Evolutionary conservation across 2,797 vertebrate genomes (phyloP), one percentile per base, ranked within the genome.

Genomic region (Serranus cabrilla): DNA sequence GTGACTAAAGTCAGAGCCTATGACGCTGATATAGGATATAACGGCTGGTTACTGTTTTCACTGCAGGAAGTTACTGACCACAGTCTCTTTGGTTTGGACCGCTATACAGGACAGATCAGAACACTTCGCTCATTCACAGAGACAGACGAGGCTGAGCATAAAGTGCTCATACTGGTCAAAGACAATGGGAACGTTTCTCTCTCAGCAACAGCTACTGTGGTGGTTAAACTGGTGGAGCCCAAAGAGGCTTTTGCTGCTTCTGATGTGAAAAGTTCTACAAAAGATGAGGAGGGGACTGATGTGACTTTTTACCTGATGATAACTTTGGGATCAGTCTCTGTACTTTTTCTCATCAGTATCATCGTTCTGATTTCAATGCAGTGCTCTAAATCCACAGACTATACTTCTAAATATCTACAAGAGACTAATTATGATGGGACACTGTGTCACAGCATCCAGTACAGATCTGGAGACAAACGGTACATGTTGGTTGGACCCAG

Each of bases 391-490:
- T 27, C 27, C 27, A 27, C 27, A 27, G 27, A 27, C 27, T 27
- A 27, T 27, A 27, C 27, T 27, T 27, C 27, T 27, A 27, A 27
- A 27, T 27, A 27, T 27, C 27, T 27, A 5, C 27, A 27, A 27
- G 27, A 27, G 27, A 27, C 27, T 27, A 27, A 27, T 27, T 27
- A 27, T 27, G 27, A 27, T 27, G 27, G 27, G 27, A 27, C 85
- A 61, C 71, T 90, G 59, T 92, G 90, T 63, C 90, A 92, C 74
- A 92, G 90, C 81, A 91, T 91, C 76, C 92, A 93, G 76, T 93
- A 92, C 89, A 90, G 89, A 91, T 91, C 89, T 92, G 88, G 78
- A 46, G 45, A 46, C 45, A 46, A 46, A 46, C 45, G 45, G 6
- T 46, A 46, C 45, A 46, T 46, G 45, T n/a, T 46, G n/a, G 45